Conservation (phyloP, 1,140 invertebrate genomes). For the Anoplolepis gracilipes region DNA sequence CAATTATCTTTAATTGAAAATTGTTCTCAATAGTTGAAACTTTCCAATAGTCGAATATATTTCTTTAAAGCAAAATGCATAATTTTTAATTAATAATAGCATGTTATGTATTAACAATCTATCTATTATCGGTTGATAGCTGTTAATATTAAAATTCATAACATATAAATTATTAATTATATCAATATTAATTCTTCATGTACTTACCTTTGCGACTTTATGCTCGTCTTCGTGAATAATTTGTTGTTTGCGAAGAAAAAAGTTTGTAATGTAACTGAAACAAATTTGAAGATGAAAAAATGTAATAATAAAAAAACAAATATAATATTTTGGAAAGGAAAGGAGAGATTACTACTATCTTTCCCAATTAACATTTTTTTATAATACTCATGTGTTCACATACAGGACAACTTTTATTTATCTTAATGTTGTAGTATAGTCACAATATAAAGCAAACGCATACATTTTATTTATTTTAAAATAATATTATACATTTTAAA, state of each 20-base stretch:
- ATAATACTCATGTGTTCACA: slow-evolving; percentile 70
- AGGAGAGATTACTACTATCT: background rate
- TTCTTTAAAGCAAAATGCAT: background rate
- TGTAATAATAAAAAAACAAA: background rate
- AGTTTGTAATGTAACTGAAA: background rate
- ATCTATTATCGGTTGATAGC: too few relatives aligned
- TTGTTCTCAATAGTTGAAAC: background rate
- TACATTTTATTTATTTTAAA: background rate
- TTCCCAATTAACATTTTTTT: background rate
- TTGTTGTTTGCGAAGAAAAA: background rate
- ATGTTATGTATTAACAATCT: background rate
- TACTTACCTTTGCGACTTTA: slow-evolving; percentile 28
- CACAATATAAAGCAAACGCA: slow-evolving; percentile 66
- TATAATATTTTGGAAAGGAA: background rate
- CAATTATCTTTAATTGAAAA: background rate
- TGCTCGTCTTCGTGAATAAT: background rate
- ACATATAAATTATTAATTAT: background rate
- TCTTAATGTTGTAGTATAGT: slow-evolving; percentile 81
- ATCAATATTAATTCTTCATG: slow-evolving; percentile 2
- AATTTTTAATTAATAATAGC: background rate
- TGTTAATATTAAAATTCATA: too few relatives aligned
- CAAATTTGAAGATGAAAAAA: background rate
- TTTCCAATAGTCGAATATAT: too few relatives aligned
- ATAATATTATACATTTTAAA: too few relatives aligned
- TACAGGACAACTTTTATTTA: slow-evolving; percentile 85